These are phyloP conservation scores for Drosophila ironensis DNA, from an alignment of 1,140 invertebrate species.

Conservation along the genomic window DNA sequence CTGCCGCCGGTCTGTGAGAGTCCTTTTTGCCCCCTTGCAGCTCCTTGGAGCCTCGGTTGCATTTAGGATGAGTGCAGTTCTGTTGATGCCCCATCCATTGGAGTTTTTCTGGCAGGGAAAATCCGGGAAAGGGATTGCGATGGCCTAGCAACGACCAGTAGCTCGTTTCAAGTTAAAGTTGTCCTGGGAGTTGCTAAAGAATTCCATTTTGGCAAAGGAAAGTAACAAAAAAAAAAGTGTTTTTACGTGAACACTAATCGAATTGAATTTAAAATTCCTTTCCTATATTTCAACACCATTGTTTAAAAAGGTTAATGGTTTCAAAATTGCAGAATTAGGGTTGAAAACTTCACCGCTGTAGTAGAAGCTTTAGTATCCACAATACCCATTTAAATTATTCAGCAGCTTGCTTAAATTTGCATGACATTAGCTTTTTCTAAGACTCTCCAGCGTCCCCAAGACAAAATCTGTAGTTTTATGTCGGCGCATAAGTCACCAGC, in stretches of 20 bases:
- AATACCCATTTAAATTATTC: conserved; percentile 7
- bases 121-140: background rate
- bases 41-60: no score
- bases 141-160: background rate
- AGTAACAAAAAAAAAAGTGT: no score
- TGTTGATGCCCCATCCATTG: conserved; percentile 21
- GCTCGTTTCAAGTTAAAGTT: conserved; percentile 13
- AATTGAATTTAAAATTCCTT: no score
- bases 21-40: background rate
- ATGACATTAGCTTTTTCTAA: conserved; percentile 17
- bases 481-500: conserved; percentile 22
- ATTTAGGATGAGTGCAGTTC: no score
- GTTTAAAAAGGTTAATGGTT: no score
- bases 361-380: background rate
- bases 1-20: background rate
- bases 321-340: no score
- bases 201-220: conserved; percentile 3
- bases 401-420: conserved; percentile 26
- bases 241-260: no score
- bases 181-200: background rate
- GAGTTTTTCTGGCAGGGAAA: conserved; percentile 16
- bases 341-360: no score
- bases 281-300: no score
- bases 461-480: conserved; percentile 45
- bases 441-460: background rate